Evolutionary conservation across 2,797 vertebrate genomes (phyloP), one percentile per base, ranked within the genome.

Genomic region (Eleutherodactylus coqui): DNA sequence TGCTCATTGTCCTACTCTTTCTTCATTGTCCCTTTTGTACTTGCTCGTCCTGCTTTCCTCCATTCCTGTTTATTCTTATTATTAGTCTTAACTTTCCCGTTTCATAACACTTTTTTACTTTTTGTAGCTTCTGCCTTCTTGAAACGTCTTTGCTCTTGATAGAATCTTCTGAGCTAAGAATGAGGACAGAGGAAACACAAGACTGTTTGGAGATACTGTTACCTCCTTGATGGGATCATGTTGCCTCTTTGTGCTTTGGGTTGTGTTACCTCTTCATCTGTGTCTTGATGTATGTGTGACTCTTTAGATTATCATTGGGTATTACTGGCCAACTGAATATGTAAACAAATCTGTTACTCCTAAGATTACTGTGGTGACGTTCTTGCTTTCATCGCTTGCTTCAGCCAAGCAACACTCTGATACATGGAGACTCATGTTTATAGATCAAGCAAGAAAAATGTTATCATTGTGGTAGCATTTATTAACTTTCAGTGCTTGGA

Each of bases 171-270:
- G n/a, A 60, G 64, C 60, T 36, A 27, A 87, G 75, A 87, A 87
- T 67, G 43, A 47, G 34, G 38, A 73, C 49, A 43, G 82, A 80
- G 34, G 76, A 87, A 87, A 87, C 55, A 64, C 76, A 84, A 80
- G 81, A 55, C 72, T 19, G 27, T 29, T 34, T 9, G 17, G 38
- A 27, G 51, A 62, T 84, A 51, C 32, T 67, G 69, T 87, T 87
- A 87, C 86, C 45, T 79, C 45, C 82, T 87, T 84, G 76, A 82
- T 49, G 38, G 51, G 82, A 87, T 87, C 82, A 41, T 47, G 62
- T 87, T 84, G 82, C 86, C 19, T 82, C 73, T 78, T 80, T 84
- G 82, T 87, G 29, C 36, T 62, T 62, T 78, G 75, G 86, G 19
- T 83, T 62, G 51, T 53, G 80, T 84, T 87, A 87, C 82, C 43